phyloP scores from a whole-genome alignment of 2,113 vertebrate species.

The Syngnathus floridae region DNA sequence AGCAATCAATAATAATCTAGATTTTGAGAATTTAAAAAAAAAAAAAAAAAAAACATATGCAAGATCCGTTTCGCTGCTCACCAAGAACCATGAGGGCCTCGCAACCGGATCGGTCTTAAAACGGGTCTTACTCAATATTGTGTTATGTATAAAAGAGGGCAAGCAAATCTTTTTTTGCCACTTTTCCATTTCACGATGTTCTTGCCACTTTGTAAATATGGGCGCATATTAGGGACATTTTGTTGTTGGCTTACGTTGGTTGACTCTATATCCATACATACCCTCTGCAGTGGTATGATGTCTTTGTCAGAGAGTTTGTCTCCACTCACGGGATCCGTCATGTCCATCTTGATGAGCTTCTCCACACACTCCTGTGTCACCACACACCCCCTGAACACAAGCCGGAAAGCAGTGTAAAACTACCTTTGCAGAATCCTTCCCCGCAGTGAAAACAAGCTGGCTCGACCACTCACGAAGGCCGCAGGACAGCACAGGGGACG shows the following conservation, averaged over 20 bases:
- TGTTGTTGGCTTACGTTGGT: background rate
- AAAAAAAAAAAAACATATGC: no score
- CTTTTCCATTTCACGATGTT: no score
- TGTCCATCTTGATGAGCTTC: constrained; percentile 82
- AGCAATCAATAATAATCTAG: no score
- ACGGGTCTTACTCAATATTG: no score
- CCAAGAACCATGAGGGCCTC: no score
- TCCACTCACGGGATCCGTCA: constrained; percentile 78
- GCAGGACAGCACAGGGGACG: constrained; percentile 79
- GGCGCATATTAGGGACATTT: no score
- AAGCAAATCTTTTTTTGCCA: no score
- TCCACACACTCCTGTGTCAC: constrained; percentile 88
- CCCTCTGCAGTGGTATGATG: constrained; percentile 82
- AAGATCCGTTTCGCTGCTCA: no score
- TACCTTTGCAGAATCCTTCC: background rate
- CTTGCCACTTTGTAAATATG: no score
- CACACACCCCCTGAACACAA: constrained; percentile 68
- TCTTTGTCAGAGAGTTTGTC: constrained; percentile 76
- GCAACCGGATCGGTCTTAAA: no score
- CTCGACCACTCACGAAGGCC: constrained; percentile 77
- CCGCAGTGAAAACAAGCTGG: background rate
- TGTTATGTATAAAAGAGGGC: no score
- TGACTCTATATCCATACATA: background rate
- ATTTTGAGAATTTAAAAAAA: no score
- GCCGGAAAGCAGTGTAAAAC: background rate